phyloP scores from a whole-genome alignment of 2,888 invertebrate genomes.

The Diarsia brunnea region DNA sequence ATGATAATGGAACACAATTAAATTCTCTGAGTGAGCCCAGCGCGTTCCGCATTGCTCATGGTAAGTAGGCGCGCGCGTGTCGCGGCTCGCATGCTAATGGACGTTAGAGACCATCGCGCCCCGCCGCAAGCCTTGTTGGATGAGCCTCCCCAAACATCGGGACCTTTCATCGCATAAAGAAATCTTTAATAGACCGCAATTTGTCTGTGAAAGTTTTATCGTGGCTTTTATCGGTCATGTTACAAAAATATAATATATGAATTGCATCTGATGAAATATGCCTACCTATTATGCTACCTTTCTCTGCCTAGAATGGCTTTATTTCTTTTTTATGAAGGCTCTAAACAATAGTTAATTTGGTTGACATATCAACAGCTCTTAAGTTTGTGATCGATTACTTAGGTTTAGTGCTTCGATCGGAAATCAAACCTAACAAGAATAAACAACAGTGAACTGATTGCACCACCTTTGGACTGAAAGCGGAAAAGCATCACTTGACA shows the following conservation, averaged over 20 bases:
- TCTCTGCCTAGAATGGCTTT: slow-evolving; percentile 3
- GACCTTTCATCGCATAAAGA: slow-evolving; percentile 83
- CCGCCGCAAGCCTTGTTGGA: slow-evolving; percentile 79
- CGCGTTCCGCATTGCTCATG: slow-evolving; percentile 89
- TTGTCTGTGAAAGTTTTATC: slow-evolving; percentile 85
- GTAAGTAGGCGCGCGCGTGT: slow-evolving; percentile 84
- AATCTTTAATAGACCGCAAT: slow-evolving; percentile 83
- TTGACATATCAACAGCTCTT: neutral
- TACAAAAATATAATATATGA: slow-evolving; percentile 63
- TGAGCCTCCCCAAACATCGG: slow-evolving; percentile 81
- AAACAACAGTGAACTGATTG: slow-evolving; percentile 13
- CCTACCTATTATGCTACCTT: slow-evolving; percentile 10
- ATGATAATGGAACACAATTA: slow-evolving; percentile 91
- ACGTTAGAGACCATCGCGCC: slow-evolving; percentile 71
- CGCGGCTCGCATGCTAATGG: slow-evolving; percentile 85
- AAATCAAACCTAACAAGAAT: slow-evolving; percentile 8
- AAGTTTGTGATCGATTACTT: neutral
- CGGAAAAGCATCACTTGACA: slow-evolving; percentile 23
- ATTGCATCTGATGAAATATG: slow-evolving; percentile 40
- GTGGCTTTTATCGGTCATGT: slow-evolving; percentile 70
- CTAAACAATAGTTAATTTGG: neutral
- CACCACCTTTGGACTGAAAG: slow-evolving; percentile 19
- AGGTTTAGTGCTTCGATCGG: neutral
- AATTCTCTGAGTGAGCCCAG: slow-evolving; percentile 88
- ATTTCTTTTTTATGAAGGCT: slow-evolving; percentile 10